Evolutionary conservation across 2,113 vertebrate genomes (phyloP).

Genomic region (Hypanus sabinus): DNA sequence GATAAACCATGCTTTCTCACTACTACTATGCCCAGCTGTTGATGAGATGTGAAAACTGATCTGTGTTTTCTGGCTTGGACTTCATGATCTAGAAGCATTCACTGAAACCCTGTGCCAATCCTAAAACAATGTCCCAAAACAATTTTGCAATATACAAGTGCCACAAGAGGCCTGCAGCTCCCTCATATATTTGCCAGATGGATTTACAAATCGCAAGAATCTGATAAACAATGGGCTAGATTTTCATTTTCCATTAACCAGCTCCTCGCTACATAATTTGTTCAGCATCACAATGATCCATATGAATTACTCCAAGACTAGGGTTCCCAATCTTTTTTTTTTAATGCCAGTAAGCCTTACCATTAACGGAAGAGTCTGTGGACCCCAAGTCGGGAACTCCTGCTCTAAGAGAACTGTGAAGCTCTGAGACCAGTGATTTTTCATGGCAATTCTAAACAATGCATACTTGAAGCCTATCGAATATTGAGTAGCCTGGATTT

Average conservation of each 20-base stretch:
- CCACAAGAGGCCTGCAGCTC: conserved; percentile 23
- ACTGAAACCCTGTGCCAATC: neutral
- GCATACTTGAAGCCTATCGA: too few relatives aligned
- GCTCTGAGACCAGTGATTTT: neutral
- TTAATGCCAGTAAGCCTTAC: too few relatives aligned
- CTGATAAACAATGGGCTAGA: conserved; percentile 4
- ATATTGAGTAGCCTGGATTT: too few relatives aligned
- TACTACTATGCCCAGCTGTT: neutral
- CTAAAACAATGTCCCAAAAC: conserved; percentile 9
- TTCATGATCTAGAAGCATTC: neutral
- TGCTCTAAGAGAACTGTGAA: neutral
- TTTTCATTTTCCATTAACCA: conserved; percentile 18
- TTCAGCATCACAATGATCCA: neutral
- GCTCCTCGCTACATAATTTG: neutral
- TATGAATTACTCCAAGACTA: neutral
- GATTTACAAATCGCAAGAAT: conserved; percentile 24
- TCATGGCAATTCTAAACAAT: neutral
- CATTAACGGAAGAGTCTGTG: too few relatives aligned
- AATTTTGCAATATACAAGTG: conserved; percentile 26
- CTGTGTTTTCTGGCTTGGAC: neutral
- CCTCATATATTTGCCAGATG: conserved; percentile 24
- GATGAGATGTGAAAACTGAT: neutral
- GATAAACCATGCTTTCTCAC: neutral
- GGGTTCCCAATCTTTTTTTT: too few relatives aligned
- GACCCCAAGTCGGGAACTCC: too few relatives aligned